Evolutionary conservation across 2,797 vertebrate genomes (phyloP), one percentile per base, ranked within the genome.

Genomic region (Sebastes diploproa): DNA sequence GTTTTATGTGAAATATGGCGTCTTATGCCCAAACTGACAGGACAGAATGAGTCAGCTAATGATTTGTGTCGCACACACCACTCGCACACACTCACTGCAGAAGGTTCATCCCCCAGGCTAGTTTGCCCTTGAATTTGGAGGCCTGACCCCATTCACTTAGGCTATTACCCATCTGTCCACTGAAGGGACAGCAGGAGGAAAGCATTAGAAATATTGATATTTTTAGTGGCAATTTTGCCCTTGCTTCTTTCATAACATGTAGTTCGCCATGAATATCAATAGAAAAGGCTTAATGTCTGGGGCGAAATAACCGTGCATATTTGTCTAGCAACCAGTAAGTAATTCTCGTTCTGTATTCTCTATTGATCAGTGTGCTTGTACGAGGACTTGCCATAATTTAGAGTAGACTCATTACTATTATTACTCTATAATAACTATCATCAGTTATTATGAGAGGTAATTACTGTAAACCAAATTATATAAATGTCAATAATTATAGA

Each of bases 131-230:
- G 88, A 87, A 87, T 92, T 78, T 74, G 65, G 75, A 84, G 73
- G 61, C 63, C 76, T 87, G 88, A 91, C 79, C 89, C 87, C 88
- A 90, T 92, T 92, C 77, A 81, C 76, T 90, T 55, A 83, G 77
- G 63, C 86, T 85, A 81, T 91, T 94, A 89, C 75, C 90, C 91
- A 91, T 89, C 86, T 90, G 89, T 89, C 86, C 88, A 85, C 23
- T 78, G 55, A 84, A 86, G 73, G 78, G 74, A 82, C 75, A 77
- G 75, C 74, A 55, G 73, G 64, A 67, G 62, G n/a, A 77, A 70
- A 78, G 75, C 74, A 88, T 87, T 82, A 89, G 71, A 82, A 81
- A 84, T 88, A 91, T 88, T 84, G 79, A 91, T 89, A 78, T 78
- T 84, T 78, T 89, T 78, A 67, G 79, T 77, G 77, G 55, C 75